Evolutionary conservation across 2,888 invertebrate species (phyloP).

Genomic region (Volucella inflata): DNA sequence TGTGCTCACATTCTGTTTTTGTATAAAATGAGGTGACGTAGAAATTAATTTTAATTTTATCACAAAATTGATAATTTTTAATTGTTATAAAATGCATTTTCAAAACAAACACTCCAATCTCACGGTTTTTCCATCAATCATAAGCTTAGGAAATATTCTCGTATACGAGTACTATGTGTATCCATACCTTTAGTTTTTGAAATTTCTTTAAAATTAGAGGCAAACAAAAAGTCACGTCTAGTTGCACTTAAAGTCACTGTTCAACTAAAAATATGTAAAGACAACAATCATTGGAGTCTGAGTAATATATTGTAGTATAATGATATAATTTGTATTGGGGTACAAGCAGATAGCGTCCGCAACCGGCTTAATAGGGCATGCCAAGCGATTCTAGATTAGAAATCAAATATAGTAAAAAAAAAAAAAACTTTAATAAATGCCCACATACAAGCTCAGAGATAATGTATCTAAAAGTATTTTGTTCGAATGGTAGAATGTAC

Average conservation of each 20-base stretch:
- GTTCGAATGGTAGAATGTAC: not conserved
- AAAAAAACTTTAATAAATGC: not conserved
- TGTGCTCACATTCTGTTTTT: too few relatives aligned
- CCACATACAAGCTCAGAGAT: not conserved
- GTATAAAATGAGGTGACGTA: too few relatives aligned
- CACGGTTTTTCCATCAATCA: too few relatives aligned
- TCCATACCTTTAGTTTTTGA: constrained; percentile 37
- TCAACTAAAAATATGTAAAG: constrained; percentile 49
- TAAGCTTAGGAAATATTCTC: too few relatives aligned
- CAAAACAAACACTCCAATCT: too few relatives aligned
- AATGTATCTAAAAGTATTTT: not conserved
- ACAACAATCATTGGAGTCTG: not conserved
- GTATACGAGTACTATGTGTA: not conserved
- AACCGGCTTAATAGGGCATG: constrained; percentile 1
- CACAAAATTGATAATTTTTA: too few relatives aligned
- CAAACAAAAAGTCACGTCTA: constrained; percentile 52
- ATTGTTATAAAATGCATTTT: too few relatives aligned
- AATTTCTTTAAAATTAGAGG: constrained; percentile 15
- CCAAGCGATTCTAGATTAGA: constrained; percentile 4
- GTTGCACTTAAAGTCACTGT: constrained; percentile 53
- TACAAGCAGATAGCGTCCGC: not conserved
- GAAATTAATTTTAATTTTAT: too few relatives aligned
- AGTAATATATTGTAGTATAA: not conserved
- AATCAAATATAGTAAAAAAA: not conserved
- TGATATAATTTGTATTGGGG: constrained; percentile 3